Conservation (phyloP, 53 echinoderm and acorn worm genomes). For the Apostichopus leukothele region DNA sequence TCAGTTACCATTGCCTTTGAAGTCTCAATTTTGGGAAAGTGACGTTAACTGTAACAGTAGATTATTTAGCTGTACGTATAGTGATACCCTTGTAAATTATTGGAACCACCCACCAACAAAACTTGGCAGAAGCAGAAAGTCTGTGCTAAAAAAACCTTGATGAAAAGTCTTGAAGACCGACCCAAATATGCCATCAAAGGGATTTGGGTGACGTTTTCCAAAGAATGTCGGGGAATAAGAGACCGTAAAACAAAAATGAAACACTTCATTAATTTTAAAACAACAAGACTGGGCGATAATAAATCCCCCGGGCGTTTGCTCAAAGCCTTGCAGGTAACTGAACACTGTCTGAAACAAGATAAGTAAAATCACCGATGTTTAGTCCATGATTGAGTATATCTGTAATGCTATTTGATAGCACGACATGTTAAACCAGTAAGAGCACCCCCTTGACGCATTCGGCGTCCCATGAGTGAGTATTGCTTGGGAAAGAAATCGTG, state of each 20-base stretch:
- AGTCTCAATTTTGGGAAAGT: too few species aligned
- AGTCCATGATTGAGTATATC: constrained; percentile 10
- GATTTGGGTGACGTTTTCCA: neutral
- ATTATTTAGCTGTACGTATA: too few species aligned
- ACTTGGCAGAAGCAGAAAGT: too few species aligned
- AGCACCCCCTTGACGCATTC: constrained; percentile 30
- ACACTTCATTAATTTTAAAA: constrained; percentile 32
- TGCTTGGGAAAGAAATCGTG: neutral
- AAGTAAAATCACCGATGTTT: neutral
- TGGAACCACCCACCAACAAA: too few species aligned
- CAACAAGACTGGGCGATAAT: constrained; percentile 6
- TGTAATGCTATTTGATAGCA: constrained; percentile 7
- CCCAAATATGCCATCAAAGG: neutral
- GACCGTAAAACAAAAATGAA: constrained; percentile 2
- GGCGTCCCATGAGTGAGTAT: constrained; percentile 12
- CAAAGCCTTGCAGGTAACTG: neutral
- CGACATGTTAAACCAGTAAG: constrained; percentile 27
- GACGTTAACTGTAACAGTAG: too few species aligned
- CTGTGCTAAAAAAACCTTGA: too few species aligned
- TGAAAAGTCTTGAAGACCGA: too few species aligned
- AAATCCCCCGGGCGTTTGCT: constrained; percentile 23
- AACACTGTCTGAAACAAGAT: constrained; percentile 13
- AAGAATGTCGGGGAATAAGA: neutral
- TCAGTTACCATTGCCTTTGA: too few species aligned
- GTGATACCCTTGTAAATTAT: too few species aligned